Conservation (phyloP, 2,797 vertebrate species). For the Danio choprae region DNA sequence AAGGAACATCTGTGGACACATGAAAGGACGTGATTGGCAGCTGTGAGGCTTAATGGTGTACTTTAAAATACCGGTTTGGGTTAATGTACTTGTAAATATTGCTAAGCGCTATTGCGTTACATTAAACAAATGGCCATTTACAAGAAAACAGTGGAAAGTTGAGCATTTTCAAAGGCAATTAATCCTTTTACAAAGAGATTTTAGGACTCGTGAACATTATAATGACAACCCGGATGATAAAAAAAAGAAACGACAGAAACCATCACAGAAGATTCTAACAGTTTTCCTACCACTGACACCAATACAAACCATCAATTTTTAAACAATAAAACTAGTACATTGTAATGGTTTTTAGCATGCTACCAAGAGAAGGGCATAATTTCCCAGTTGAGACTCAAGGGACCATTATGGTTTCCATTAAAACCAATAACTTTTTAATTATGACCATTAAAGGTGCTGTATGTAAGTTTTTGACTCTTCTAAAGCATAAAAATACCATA, state of each 20-base stretch:
- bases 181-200: not conserved
- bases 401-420: too few species aligned
- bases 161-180: not conserved
- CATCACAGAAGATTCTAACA: not conserved
- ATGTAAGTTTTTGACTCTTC: too few species aligned
- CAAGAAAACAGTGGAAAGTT: not conserved
- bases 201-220: not conserved
- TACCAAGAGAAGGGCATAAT: too few species aligned
- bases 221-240: too few species aligned
- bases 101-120: not conserved
- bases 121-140: slow-evolving; percentile 13
- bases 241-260: not conserved
- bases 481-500: too few species aligned
- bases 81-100: slow-evolving; percentile 21
- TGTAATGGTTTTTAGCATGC: too few species aligned
- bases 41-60: slow-evolving; percentile 24
- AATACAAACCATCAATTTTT: too few species aligned
- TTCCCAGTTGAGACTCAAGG: too few species aligned
- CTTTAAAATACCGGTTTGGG: slow-evolving; percentile 1
- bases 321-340: too few species aligned
- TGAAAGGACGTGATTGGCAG: slow-evolving; percentile 13
- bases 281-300: too few species aligned
- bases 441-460: too few species aligned
- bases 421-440: too few species aligned
- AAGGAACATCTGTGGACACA: slow-evolving; percentile 42